A percentile compares a stretch with the other conserved stretches of the same genome.
Evolutionary conservation across 2,797 vertebrate genomes (phyloP).

Genomic region (Gallinago nigripennis): DNA sequence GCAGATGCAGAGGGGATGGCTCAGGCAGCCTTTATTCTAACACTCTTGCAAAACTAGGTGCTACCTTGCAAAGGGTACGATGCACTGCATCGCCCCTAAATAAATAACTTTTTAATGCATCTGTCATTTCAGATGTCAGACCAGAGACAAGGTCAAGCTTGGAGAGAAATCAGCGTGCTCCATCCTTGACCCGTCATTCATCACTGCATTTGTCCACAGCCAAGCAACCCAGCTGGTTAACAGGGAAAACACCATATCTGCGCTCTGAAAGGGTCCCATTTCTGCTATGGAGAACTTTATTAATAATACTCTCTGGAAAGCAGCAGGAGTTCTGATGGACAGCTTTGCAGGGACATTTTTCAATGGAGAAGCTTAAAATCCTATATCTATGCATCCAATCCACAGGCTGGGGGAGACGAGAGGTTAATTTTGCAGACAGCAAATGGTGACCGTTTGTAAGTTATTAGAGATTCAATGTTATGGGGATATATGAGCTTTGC

Average conservation of each 20-base stretch:
- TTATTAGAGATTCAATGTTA: background rate
- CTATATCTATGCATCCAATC: background rate
- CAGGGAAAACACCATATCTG: conserved; percentile 30
- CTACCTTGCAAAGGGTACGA: background rate
- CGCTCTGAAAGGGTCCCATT: conserved; percentile 17
- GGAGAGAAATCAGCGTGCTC: conserved; percentile 70
- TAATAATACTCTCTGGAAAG: conserved; percentile 18
- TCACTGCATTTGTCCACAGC: conserved; percentile 64
- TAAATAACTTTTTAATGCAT: conserved; percentile 67
- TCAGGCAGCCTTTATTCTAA: background rate
- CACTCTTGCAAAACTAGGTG: background rate
- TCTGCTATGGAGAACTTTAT: conserved; percentile 48
- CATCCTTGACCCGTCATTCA: conserved; percentile 70
- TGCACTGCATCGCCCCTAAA: conserved; percentile 20
- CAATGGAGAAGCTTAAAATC: background rate
- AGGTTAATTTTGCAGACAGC: conserved; percentile 34
- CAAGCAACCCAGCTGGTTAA: conserved; percentile 49
- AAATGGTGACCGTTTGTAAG: background rate
- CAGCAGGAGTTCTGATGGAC: conserved; percentile 10
- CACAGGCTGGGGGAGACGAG: background rate
- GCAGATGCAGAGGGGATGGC: background rate
- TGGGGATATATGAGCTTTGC: background rate
- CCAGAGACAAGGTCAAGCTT: conserved; percentile 67
- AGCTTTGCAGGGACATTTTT: conserved; percentile 26
- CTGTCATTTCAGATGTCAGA: conserved; percentile 68